phyloP scores from a whole-genome alignment of 2,888 invertebrate genomes.

The Dynastes hyllus region DNA sequence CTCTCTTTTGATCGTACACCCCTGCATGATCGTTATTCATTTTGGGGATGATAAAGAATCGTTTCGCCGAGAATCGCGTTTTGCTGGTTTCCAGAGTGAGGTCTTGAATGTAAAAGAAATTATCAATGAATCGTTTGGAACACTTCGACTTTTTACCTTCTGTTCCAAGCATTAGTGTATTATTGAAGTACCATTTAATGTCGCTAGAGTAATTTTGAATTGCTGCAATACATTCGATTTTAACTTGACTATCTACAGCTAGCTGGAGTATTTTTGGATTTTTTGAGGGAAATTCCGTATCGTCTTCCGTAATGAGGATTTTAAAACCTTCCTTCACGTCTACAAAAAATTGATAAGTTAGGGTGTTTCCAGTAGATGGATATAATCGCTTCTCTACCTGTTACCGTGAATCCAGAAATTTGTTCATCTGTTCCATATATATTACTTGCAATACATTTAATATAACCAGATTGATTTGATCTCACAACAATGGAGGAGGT shows the following conservation, averaged over 20 bases:
- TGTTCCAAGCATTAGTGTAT: no score
- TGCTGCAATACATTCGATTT: not conserved
- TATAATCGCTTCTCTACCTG: conserved; percentile 56
- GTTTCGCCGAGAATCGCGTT: no score
- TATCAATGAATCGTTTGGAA: no score
- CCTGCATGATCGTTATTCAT: not conserved
- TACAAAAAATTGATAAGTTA: no score
- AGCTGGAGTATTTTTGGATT: not conserved
- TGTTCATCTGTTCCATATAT: conserved; percentile 62
- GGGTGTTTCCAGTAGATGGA: no score
- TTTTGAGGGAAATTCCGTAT: not conserved
- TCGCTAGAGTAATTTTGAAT: not conserved
- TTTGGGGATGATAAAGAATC: conserved; percentile 36
- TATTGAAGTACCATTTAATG: not conserved
- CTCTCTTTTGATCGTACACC: no score
- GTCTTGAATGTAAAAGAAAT: no score
- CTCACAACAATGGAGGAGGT: conserved; percentile 68
- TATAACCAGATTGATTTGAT: conserved; percentile 69
- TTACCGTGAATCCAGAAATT: conserved; percentile 56
- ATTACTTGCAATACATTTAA: conserved; percentile 71
- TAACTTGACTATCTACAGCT: not conserved
- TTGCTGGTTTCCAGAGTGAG: no score
- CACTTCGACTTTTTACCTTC: no score
- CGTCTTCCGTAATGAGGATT: not conserved
- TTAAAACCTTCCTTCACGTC: no score